Evolutionary conservation across 2,797 vertebrate genomes (phyloP).

Genomic region (Ctenosaura bakeri): DNA sequence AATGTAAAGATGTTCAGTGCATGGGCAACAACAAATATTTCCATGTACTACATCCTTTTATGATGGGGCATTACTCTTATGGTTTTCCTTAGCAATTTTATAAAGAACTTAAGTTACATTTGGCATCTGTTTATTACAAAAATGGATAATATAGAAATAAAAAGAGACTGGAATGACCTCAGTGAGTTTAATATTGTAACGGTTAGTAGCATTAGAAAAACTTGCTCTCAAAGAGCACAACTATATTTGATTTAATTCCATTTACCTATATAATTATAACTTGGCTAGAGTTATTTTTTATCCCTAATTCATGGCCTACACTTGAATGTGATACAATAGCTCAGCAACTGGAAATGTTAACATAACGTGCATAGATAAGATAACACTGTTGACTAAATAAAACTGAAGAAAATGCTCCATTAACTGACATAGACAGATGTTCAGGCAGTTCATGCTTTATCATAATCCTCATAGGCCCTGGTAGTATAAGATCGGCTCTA

Average conservation of each 20-base stretch:
- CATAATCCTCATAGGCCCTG: slow-evolving; percentile 51
- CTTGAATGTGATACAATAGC: slow-evolving; percentile 4
- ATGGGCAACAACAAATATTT: background rate
- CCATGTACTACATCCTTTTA: background rate
- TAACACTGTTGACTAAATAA: slow-evolving; percentile 49
- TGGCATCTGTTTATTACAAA: slow-evolving; percentile 22
- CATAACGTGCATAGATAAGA: slow-evolving; percentile 20
- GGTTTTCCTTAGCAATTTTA: slow-evolving; percentile 4
- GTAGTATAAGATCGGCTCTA: slow-evolving; percentile 51
- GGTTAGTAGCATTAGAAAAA: slow-evolving; percentile 28
- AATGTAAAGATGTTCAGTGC: slow-evolving; percentile 11
- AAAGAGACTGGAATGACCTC: background rate
- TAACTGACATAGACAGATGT: slow-evolving; percentile 63
- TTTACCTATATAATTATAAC: slow-evolving; percentile 27
- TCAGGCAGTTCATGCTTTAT: slow-evolving; percentile 62
- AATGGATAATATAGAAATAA: slow-evolving; percentile 4
- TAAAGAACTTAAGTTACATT: slow-evolving; percentile 14
- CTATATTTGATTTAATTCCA: background rate
- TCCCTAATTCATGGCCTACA: slow-evolving; percentile 7
- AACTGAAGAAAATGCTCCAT: slow-evolving; percentile 47
- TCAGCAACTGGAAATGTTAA: slow-evolving; percentile 45
- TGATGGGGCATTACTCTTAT: slow-evolving; percentile 6
- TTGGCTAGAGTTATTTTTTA: slow-evolving; percentile 21
- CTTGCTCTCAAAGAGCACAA: background rate
- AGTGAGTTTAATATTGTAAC: slow-evolving; percentile 31